Percentiles rank a stretch among this genome's conserved stretches.
These are phyloP conservation scores for Hycleus phaleratus DNA, from an alignment of 1,140 invertebrate genomes.

Conservation along the genomic window DNA sequence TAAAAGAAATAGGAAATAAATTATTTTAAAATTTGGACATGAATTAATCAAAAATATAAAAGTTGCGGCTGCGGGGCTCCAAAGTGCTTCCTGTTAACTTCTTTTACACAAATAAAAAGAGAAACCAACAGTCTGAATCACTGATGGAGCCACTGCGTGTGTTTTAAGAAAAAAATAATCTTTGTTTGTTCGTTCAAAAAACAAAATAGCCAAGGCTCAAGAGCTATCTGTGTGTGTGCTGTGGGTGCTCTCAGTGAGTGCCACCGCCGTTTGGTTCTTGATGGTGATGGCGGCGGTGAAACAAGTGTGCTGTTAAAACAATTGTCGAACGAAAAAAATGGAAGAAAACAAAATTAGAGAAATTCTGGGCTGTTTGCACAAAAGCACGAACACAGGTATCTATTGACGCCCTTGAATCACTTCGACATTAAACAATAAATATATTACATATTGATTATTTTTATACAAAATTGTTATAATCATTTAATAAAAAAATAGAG, in stretches of 20 bases:
- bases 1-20: too few species aligned
- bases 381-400: constrained; percentile 38
- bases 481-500: constrained; percentile 1
- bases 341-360: too few species aligned
- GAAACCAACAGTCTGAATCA: too few species aligned
- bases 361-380: constrained; percentile 18
- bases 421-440: background rate
- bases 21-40: background rate
- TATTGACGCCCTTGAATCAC: constrained; percentile 30
- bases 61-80: constrained; percentile 30
- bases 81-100: background rate
- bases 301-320: background rate
- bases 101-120: background rate
- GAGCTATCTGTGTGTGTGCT: constrained; percentile 37
- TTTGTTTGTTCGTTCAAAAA: background rate
- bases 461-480: constrained; percentile 1
- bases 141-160: constrained; percentile 19
- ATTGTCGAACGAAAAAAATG: background rate
- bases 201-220: constrained; percentile 23
- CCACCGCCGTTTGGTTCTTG: background rate
- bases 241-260: constrained; percentile 17
- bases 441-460: constrained; percentile 5
- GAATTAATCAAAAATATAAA: background rate
- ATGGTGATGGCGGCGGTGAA: background rate
- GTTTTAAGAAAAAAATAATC: background rate